Conservation (phyloP, 2,888 invertebrate species). For the Caenorhabditis zanzibari region DNA sequence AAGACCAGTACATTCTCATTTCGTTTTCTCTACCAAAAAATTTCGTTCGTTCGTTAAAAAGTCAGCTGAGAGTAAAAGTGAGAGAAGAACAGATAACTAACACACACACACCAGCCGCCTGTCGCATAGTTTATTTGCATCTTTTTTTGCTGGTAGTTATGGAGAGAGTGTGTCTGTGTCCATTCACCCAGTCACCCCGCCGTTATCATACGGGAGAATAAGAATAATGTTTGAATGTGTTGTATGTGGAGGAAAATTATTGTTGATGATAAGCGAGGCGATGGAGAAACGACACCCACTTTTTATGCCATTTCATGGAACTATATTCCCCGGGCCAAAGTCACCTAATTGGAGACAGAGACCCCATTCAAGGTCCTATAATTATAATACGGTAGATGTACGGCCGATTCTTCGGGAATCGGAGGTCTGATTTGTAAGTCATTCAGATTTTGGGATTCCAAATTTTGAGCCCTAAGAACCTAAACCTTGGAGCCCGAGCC, state of each 20-base stretch:
- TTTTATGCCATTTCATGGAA: constrained; percentile 26
- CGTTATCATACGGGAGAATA: constrained; percentile 34
- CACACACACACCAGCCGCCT: constrained; percentile 3
- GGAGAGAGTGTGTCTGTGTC: constrained; percentile 5
- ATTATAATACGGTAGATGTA: neutral
- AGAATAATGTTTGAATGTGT: constrained; percentile 28
- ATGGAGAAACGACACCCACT: neutral
- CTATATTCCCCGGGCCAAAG: too few relatives aligned
- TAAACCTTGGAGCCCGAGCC: too few relatives aligned
- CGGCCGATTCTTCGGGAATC: too few relatives aligned
- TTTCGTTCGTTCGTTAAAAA: constrained; percentile 26
- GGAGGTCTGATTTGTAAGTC: too few relatives aligned
- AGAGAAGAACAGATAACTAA: constrained; percentile 36
- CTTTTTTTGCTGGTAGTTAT: constrained; percentile 25
- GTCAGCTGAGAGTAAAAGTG: constrained; percentile 28
- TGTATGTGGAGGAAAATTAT: constrained; percentile 1
- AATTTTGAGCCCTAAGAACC: too few relatives aligned
- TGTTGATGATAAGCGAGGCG: constrained; percentile 10
- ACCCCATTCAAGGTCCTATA: neutral
- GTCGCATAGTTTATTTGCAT: constrained; percentile 32
- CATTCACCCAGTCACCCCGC: constrained; percentile 14
- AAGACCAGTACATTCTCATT: constrained; percentile 7
- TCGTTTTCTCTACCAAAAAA: neutral
- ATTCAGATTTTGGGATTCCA: too few relatives aligned
- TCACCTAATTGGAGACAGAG: too few relatives aligned